Evolutionary conservation across 2,113 vertebrate genomes (phyloP).

Genomic region (Lutjanus erythropterus): DNA sequence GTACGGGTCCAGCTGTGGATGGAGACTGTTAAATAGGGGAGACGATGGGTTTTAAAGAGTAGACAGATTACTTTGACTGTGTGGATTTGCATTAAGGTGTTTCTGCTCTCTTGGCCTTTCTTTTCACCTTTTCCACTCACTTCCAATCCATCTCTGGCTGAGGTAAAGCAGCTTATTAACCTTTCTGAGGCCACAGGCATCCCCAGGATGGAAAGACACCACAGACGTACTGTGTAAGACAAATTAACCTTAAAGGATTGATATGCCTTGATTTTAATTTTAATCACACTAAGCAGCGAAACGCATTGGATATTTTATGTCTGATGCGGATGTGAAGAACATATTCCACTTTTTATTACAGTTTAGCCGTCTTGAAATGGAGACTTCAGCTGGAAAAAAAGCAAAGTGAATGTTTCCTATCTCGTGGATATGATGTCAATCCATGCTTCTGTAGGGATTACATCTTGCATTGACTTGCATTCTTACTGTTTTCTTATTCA

Average conservation of each 20-base stretch:
- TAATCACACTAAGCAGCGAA: slow-evolving; percentile 73
- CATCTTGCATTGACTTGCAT: background rate
- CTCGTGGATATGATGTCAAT: background rate
- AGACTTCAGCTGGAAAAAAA: slow-evolving; percentile 32
- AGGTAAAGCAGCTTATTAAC: slow-evolving; percentile 85
- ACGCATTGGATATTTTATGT: slow-evolving; percentile 60
- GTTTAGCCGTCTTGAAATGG: slow-evolving; percentile 52
- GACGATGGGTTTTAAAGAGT: slow-evolving; percentile 56
- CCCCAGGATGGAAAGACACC: slow-evolving; percentile 64
- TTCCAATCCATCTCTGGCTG: slow-evolving; percentile 60
- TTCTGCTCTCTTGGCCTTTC: slow-evolving; percentile 63
- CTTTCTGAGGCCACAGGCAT: slow-evolving; percentile 79
- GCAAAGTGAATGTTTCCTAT: background rate
- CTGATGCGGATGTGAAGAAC: slow-evolving; percentile 49
- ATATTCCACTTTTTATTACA: slow-evolving; percentile 61
- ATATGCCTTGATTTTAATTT: slow-evolving; percentile 80
- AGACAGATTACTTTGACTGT: slow-evolving; percentile 66
- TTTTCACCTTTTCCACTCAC: slow-evolving; percentile 61
- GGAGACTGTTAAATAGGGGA: slow-evolving; percentile 58
- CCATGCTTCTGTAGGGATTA: background rate
- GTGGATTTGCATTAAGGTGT: slow-evolving; percentile 72
- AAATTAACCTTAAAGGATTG: slow-evolving; percentile 81
- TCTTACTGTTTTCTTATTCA: background rate
- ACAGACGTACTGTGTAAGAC: slow-evolving; percentile 65
- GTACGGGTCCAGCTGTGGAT: slow-evolving; percentile 28